Evolutionary conservation across 2,888 invertebrate genomes (phyloP).

Genomic region (Aproaerema taeniolella): DNA sequence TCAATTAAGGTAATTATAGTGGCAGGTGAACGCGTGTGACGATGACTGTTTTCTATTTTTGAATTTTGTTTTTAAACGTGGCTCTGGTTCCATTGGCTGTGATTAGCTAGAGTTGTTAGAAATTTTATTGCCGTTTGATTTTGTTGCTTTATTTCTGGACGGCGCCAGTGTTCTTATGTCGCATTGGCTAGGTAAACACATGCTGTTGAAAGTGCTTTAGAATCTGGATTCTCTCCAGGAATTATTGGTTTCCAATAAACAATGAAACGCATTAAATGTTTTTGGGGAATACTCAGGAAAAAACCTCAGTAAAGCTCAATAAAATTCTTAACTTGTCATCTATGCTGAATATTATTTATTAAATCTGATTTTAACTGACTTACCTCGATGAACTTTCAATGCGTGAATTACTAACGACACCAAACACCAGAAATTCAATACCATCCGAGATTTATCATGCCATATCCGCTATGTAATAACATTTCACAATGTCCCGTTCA

Average conservation of each 20-base stretch:
- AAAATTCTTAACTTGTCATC: too few relatives aligned
- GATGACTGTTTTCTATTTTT: conserved; percentile 29
- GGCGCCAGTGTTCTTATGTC: conserved; percentile 3
- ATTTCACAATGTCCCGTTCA: conserved; percentile 35
- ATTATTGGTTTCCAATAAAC: too few relatives aligned
- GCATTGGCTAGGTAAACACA: too few relatives aligned
- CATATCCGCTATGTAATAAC: conserved; percentile 15
- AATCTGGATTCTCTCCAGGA: too few relatives aligned
- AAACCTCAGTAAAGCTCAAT: too few relatives aligned
- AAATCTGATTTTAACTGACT: too few relatives aligned
- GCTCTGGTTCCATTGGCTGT: conserved; percentile 8
- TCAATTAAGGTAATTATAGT: conserved; percentile 44
- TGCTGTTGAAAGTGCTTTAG: too few relatives aligned
- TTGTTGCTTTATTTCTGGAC: conserved; percentile 3
- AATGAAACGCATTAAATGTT: too few relatives aligned
- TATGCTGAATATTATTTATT: too few relatives aligned
- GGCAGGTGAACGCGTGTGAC: conserved; percentile 40
- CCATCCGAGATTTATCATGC: conserved; percentile 11
- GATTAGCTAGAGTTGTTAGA: conserved; percentile 9
- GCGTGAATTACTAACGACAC: too few relatives aligned
- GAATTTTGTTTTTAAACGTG: conserved; percentile 14
- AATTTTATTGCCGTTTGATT: conserved; percentile 8
- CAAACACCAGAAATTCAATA: conserved; percentile 9
- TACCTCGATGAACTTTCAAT: too few relatives aligned
- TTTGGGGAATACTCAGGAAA: too few relatives aligned